Percentiles rank a stretch among this genome's conserved stretches.
These are phyloP conservation scores for Pristionchus mayeri DNA, from an alignment of 2,888 invertebrate species.

Conservation along the genomic window DNA sequence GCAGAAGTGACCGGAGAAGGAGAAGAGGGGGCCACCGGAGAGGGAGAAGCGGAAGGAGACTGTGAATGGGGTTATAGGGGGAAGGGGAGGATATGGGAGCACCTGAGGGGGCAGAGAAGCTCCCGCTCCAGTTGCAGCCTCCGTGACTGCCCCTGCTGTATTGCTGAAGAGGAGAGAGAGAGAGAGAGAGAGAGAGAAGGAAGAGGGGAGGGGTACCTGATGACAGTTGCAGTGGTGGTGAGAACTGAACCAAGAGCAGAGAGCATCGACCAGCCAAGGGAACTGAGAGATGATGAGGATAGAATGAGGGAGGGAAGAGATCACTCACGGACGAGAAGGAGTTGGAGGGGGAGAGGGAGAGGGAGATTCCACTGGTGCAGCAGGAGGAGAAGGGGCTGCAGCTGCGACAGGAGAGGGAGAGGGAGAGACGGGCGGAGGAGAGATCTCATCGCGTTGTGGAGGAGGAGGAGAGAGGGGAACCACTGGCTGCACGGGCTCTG, in stretches of 20 bases:
- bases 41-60: background rate
- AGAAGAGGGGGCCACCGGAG: too few relatives aligned
- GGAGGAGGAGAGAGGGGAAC: too few relatives aligned
- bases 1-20: background rate
- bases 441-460: slow-evolving; percentile 12
- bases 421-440: background rate
- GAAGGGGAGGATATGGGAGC: background rate
- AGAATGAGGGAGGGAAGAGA: background rate
- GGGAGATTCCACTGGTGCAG: background rate
- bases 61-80: background rate
- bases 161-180: background rate
- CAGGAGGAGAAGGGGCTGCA: background rate
- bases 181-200: background rate
- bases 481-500: background rate
- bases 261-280: slow-evolving; percentile 1
- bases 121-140: slow-evolving; percentile 10
- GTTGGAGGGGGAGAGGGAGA: background rate
- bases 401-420: background rate
- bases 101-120: background rate
- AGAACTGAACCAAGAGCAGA: background rate
- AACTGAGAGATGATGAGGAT: background rate
- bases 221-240: slow-evolving; percentile 5
- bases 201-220: slow-evolving; percentile 19
- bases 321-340: background rate
- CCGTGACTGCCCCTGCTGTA: slow-evolving; percentile 8